Conservation (phyloP, 2,113 vertebrate species). For the Anarrhichthys ocellatus region DNA sequence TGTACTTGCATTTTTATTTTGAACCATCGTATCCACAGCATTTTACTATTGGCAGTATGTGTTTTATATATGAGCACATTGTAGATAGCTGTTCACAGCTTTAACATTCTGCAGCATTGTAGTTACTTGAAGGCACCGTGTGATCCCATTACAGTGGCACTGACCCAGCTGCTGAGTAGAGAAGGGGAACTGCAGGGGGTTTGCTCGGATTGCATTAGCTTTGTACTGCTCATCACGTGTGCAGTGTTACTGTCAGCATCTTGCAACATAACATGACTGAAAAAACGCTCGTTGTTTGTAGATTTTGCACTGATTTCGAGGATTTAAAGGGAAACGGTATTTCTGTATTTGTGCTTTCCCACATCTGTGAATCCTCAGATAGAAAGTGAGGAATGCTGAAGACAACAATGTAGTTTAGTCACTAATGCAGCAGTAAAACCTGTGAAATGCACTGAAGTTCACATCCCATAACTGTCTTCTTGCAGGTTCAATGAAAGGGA, state of each 20-base stretch:
- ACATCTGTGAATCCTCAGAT: constrained; percentile 34
- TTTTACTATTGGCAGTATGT: not conserved
- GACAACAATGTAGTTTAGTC: not conserved
- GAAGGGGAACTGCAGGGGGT: constrained; percentile 83
- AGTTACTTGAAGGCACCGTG: not conserved
- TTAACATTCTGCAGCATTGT: constrained; percentile 10
- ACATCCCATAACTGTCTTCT: not conserved
- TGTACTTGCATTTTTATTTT: not conserved
- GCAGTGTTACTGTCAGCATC: constrained; percentile 72
- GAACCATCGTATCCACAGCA: not conserved
- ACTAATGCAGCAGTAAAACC: not conserved
- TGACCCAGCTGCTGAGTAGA: constrained; percentile 22
- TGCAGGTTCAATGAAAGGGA: not conserved
- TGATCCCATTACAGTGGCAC: constrained; percentile 24
- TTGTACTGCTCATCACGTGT: constrained; percentile 79
- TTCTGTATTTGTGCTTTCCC: constrained; percentile 61
- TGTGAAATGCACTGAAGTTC: not conserved
- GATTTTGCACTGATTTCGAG: constrained; percentile 64
- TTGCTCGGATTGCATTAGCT: constrained; percentile 84
- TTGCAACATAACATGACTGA: constrained; percentile 79
- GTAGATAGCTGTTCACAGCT: not conserved
- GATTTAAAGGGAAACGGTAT: constrained; percentile 69
- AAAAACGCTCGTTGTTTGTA: constrained; percentile 50
- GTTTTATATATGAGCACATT: not conserved
- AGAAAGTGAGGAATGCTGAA: constrained; percentile 38